Evolutionary conservation across 2,797 vertebrate species (phyloP).

Genomic region (Tapirus indicus): DNA sequence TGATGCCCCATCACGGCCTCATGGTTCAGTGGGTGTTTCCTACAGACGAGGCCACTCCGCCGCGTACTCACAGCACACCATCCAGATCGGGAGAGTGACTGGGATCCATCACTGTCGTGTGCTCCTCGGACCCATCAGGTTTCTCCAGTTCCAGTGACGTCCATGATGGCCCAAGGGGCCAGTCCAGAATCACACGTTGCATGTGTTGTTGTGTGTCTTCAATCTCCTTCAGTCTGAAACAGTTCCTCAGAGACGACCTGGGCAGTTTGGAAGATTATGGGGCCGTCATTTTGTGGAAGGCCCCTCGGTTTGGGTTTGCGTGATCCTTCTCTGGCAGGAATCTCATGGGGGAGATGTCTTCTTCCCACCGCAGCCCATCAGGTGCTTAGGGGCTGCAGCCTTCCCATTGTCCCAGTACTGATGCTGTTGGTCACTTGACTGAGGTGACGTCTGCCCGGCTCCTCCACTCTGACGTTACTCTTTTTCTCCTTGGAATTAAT

Average conservation of each 20-base stretch:
- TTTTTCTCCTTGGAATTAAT: neutral
- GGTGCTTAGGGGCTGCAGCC: neutral
- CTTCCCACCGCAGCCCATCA: neutral
- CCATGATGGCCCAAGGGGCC: neutral
- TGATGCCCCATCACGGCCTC: neutral
- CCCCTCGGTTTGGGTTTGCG: neutral
- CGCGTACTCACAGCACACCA: accelerated
- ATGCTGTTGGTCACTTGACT: neutral
- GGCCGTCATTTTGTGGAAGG: neutral
- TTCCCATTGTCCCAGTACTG: accelerated
- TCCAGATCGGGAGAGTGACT: neutral
- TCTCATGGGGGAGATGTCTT: neutral
- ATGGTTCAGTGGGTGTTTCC: neutral
- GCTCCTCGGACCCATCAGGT: neutral
- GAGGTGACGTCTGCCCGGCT: neutral
- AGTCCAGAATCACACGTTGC: neutral
- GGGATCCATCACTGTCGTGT: accelerated
- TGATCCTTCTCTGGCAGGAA: neutral
- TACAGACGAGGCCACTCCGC: neutral
- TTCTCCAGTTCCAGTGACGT: accelerated
- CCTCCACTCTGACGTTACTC: neutral
- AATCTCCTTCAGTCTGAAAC: neutral
- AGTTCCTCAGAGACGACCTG: too few relatives aligned
- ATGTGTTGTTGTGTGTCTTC: neutral
- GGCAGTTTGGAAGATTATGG: neutral